Percentiles rank a stretch among this genome's conserved stretches.
phyloP scores from a whole-genome alignment of 2,113 vertebrate genomes.

The Monopterus albus region DNA sequence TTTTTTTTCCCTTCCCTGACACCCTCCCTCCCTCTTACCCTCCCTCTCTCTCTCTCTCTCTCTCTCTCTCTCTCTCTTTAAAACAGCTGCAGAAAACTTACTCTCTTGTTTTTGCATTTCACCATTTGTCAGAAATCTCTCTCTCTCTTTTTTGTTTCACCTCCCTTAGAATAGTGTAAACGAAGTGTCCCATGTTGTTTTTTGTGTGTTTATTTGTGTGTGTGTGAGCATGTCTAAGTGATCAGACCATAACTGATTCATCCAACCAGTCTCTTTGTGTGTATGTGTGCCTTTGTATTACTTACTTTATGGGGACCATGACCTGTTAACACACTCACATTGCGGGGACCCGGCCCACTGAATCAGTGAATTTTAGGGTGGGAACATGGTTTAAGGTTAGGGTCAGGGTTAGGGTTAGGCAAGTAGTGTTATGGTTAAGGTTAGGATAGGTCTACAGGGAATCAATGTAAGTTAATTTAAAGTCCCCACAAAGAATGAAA shows the following conservation, averaged over 20 bases:
- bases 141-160: constrained; percentile 7
- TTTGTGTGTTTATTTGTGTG: constrained; percentile 1
- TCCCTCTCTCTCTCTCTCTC: background rate
- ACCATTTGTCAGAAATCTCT: constrained; percentile 12
- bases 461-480: no score
- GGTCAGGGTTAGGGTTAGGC: no score
- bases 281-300: no score
- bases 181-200: background rate
- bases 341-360: no score
- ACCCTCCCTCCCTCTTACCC: background rate
- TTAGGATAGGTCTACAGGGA: no score
- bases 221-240: constrained; percentile 6
- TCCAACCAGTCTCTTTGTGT: constrained; percentile 2
- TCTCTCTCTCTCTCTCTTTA: constrained; percentile 32
- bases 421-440: no score
- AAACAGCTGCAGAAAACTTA: constrained; percentile 69
- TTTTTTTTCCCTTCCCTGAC: constrained; percentile 31
- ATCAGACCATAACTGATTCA: constrained; percentile 31
- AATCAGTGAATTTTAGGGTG: no score
- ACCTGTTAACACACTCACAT: no score
- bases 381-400: no score
- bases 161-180: constrained; percentile 14
- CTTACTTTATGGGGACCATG: no score
- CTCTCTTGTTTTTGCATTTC: constrained; percentile 48
- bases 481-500: no score